Base-by-base conservation (phyloP, 92 coral and sea anemone genomes). In the Muricea muricata region DNA sequence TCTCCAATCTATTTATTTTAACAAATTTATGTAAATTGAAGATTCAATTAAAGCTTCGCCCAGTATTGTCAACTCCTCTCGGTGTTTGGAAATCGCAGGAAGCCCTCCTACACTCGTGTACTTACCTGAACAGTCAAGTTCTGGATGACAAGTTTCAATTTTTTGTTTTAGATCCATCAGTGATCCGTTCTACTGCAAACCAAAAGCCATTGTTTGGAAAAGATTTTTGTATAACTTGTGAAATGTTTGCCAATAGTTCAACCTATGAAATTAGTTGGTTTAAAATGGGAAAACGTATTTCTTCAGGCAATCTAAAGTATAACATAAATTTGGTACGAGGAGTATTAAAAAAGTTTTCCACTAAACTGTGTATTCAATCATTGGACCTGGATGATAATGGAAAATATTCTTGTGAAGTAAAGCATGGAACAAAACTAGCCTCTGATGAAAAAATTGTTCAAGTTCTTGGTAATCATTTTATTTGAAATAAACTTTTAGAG, bases 151-250 rank as follows among this genome's bases (percentile, higher is more conserved):
- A n/a, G 1, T 45, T 45, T 45, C 1, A 1, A 48, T 18, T 17
- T 25, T 39, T 25, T 18, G 5, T 74, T 33, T 18, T 67, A 95
- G 98, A 95, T 76, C 98, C 98, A 6, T 79, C 97, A 29, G 56
- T 95, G 37, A 84, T 93, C 12, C 70, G 75, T 25, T 89, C 87
- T 17, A 94, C 97, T 1, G 72, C 61, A 29, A 81, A 88, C 77
- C 65, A 82, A 26, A 54, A 84, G 8, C 81, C 70, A 6, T 73
- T 81, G 28, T 61, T 66, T 29, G 95, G 95, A 5, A 66, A 70
- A 4, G 79, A 70, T 4, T 45, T 84, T 6, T 58, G 83, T 14
- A 80, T 95, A 13, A 87, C 86, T 4, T 95, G 98, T 80, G 84
- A 83, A 10, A 83, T 95, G 57, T 91, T 89, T 4, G 92, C 94